Evolutionary conservation across 1,140 invertebrate genomes (phyloP), one percentile per base, ranked within the genome.

Genomic region (Archivesica marissinica): DNA sequence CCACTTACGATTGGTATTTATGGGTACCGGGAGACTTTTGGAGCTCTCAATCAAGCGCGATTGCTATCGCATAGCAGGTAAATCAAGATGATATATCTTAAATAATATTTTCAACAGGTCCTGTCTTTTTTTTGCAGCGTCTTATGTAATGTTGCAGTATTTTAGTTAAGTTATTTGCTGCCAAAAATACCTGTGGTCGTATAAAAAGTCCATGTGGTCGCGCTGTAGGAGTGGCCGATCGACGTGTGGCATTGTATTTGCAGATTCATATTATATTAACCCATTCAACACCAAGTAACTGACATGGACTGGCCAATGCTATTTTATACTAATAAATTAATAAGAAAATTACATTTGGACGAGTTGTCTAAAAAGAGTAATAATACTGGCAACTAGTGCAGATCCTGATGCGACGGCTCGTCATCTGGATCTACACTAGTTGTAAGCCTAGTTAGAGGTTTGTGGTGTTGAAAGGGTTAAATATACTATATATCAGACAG

Each of bases 1-100:
- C 76, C 54, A 78, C 76, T 78, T 78, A 61, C 44, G 76, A 78
- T 78, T 25, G 25, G 15, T 28, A 2, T 78, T 78, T 78, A 78
- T 64, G 68, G 33, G 68, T 38, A 25, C 25, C 50, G 4, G 56
- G 38, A 61, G 54, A 77, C 74, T 17, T 72, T 72, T 72, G 68
- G 39, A 50, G 68, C 68, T 72, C 41, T 72, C 68, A 72, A 72
- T 72, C 68, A 72, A 72, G 41, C 56, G 38, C 28, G 33, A 77
- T 44, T 20, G 9, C 17, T 41, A 59, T 77, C 52, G 41, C 20
- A 38, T n/a, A 72, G 68, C 68, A 72, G 68, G 68, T 72, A 72
- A 44, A 50, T 72, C 28, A 2, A 33, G 20, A 47, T 47, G n/a
- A n/a, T 72, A 72, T 47, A 39, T 72, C 47, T 72, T 72, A 50